phyloP scores from a whole-genome alignment of 2,888 invertebrate species.

The Neoascia interrupta region DNA sequence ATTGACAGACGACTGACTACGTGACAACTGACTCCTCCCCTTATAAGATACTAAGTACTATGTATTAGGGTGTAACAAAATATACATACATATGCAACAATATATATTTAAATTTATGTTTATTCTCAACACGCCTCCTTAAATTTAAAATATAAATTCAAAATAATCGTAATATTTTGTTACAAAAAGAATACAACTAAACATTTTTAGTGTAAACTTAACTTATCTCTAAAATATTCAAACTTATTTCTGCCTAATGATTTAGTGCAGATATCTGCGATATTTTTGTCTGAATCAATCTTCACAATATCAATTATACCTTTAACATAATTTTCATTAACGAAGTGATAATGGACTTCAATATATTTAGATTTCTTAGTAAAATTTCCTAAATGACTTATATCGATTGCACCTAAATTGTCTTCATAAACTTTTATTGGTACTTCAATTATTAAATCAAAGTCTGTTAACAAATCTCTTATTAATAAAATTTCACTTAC shows the following conservation, averaged over 20 bases:
- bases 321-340: neutral
- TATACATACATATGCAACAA: too few relatives aligned
- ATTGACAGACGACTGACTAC: too few relatives aligned
- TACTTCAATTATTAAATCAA: neutral
- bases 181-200: too few relatives aligned
- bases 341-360: neutral
- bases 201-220: too few relatives aligned
- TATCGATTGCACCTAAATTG: neutral
- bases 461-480: neutral
- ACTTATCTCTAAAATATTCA: neutral
- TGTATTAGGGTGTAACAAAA: too few relatives aligned
- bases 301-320: neutral
- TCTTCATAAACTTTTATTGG: neutral
- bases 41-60: too few relatives aligned
- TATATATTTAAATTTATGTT: too few relatives aligned
- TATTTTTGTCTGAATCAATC: neutral
- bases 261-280: neutral
- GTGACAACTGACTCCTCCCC: too few relatives aligned
- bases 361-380: slow-evolving; percentile 12
- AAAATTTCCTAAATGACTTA: slow-evolving; percentile 7
- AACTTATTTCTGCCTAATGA: slow-evolving; percentile 1
- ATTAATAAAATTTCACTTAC: neutral
- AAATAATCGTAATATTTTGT: too few relatives aligned
- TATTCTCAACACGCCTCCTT: too few relatives aligned
- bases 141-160: too few relatives aligned